Conservation (phyloP, 2,888 invertebrate species). For the Endotricha flammealis region DNA sequence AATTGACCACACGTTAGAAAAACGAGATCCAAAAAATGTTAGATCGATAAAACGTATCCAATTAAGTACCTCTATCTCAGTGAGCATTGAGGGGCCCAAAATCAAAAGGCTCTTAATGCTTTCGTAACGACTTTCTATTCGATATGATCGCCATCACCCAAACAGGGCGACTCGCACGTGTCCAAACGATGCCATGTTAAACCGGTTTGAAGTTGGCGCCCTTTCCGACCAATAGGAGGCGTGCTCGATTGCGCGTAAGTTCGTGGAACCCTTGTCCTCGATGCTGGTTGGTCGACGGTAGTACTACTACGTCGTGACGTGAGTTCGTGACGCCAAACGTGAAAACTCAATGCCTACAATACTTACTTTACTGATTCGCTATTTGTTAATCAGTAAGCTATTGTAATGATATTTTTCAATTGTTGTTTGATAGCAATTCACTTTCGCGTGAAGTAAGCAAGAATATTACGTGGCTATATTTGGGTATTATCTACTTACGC, state of each 20-base stretch:
- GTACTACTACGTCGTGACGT: constrained; percentile 8
- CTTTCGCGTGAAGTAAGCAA: no score
- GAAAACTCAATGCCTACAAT: constrained; percentile 5
- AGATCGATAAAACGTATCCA: no score
- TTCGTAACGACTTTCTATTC: constrained; percentile 25
- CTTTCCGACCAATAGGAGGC: constrained; percentile 45
- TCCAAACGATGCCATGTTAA: constrained; percentile 40
- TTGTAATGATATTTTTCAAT: constrained; percentile 2
- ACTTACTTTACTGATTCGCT: constrained; percentile 4
- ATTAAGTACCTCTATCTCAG: neutral
- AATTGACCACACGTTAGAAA: constrained; percentile 2
- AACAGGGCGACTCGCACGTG: constrained; percentile 29
- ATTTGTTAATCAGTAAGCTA: constrained; percentile 7
- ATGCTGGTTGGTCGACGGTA: constrained; percentile 40
- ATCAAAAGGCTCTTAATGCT: constrained; percentile 17
- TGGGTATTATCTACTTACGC: no score
- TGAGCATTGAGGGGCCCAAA: constrained; percentile 10
- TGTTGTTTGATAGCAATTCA: no score
- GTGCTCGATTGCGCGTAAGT: constrained; percentile 35
- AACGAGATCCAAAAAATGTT: neutral
- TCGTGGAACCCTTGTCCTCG: constrained; percentile 66
- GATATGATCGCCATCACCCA: constrained; percentile 13
- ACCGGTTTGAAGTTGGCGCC: constrained; percentile 53
- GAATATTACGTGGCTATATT: no score
- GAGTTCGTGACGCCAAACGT: constrained; percentile 11